Evolutionary conservation across 2,888 invertebrate species (phyloP).

Genomic region (Polyommatus icarus): DNA sequence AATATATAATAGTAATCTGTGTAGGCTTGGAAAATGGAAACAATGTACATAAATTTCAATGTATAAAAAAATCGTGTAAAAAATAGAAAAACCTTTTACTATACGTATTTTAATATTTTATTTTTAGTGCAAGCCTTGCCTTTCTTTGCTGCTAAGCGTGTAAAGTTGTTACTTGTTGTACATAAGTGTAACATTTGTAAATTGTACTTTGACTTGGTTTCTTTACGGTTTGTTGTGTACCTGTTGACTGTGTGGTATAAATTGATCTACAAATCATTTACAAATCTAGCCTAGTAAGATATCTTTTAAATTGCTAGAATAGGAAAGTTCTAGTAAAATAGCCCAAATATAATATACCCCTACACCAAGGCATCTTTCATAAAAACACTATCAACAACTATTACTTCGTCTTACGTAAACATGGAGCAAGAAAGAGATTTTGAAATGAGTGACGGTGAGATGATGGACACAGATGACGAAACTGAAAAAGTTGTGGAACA

Average conservation of each 20-base stretch:
- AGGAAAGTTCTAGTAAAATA: not conserved
- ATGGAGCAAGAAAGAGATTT: conserved; percentile 67
- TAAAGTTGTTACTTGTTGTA: not conserved
- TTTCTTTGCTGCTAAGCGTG: too few species aligned
- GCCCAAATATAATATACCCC: not conserved
- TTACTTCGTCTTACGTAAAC: conserved; percentile 24
- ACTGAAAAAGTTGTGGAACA: conserved; percentile 42
- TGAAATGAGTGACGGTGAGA: conserved; percentile 74
- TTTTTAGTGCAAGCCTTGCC: not conserved
- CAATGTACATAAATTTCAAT: too few species aligned
- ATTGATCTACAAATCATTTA: not conserved
- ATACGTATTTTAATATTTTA: too few species aligned
- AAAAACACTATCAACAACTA: not conserved
- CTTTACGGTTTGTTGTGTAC: not conserved
- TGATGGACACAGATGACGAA: conserved; percentile 58
- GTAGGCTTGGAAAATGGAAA: too few species aligned
- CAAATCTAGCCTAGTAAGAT: not conserved
- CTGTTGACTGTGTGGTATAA: not conserved
- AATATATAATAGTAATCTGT: too few species aligned
- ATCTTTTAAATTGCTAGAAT: not conserved
- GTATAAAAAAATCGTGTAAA: too few species aligned
- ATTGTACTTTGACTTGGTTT: not conserved
- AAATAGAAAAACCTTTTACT: too few species aligned
- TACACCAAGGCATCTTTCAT: not conserved
- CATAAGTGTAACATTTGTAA: not conserved